These are phyloP conservation scores for Abrostola triplasia DNA, from an alignment of 2,888 invertebrate genomes.

Conservation along the genomic window DNA sequence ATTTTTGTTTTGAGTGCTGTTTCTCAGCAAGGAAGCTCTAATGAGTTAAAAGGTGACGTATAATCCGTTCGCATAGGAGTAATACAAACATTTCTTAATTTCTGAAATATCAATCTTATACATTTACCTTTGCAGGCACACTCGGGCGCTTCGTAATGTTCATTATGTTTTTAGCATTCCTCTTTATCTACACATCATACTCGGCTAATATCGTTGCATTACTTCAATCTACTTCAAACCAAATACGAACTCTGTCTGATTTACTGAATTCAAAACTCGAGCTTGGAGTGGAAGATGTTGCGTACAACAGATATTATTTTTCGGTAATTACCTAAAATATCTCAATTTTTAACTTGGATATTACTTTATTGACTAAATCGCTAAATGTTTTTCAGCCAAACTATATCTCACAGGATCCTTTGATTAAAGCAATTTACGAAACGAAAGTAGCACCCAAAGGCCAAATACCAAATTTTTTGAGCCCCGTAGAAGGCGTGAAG, in stretches of 20 bases:
- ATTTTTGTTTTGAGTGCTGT: slow-evolving; percentile 88
- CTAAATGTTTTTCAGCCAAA: slow-evolving; percentile 63
- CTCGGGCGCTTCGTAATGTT: slow-evolving; percentile 89
- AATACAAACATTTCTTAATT: neutral
- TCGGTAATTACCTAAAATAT: slow-evolving; percentile 76
- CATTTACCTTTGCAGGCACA: slow-evolving; percentile 67
- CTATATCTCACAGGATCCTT: slow-evolving; percentile 75
- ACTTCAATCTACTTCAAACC: slow-evolving; percentile 91
- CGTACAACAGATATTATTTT: slow-evolving; percentile 90
- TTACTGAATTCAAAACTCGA: slow-evolving; percentile 90
- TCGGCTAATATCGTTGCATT: slow-evolving; percentile 92
- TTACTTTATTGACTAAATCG: neutral
- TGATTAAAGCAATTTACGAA: slow-evolving; percentile 88
- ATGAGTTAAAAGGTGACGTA: slow-evolving; percentile 67
- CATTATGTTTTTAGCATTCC: slow-evolving; percentile 88
- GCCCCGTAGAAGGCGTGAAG: slow-evolving; percentile 88
- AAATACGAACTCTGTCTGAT: slow-evolving; percentile 89
- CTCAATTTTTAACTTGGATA: neutral
- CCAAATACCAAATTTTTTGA: slow-evolving; percentile 86
- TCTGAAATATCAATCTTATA: slow-evolving; percentile 13
- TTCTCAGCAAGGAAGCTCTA: slow-evolving; percentile 88
- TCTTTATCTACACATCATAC: slow-evolving; percentile 92
- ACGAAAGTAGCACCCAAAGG: slow-evolving; percentile 89
- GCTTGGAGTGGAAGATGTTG: slow-evolving; percentile 90
- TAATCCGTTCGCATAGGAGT: neutral